These are phyloP conservation scores for Stenopsyche tienmushanensis DNA, from an alignment of 1,140 invertebrate species.

Conservation along the genomic window DNA sequence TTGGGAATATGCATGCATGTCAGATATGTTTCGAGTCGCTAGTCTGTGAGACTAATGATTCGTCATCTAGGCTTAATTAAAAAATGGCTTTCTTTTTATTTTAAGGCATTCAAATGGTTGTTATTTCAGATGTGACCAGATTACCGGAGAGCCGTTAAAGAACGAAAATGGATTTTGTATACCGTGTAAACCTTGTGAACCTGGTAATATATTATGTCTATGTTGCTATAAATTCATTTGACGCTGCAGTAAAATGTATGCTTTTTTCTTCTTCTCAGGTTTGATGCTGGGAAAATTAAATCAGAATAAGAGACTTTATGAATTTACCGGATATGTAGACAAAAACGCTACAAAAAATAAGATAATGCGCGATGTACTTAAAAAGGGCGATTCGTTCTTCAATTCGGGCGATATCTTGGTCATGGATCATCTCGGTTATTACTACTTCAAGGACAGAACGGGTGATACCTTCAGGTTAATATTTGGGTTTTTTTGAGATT, in stretches of 20 bases:
- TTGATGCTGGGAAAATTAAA: constrained; percentile 80
- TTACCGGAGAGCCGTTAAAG: constrained; percentile 77
- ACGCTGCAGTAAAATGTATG: neutral
- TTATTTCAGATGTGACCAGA: constrained; percentile 68
- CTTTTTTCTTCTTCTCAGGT: constrained; percentile 41
- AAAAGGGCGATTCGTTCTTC: constrained; percentile 85
- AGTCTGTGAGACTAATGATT: too few relatives aligned
- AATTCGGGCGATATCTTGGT: constrained; percentile 91
- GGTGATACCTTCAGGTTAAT: constrained; percentile 88
- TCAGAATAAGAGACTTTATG: constrained; percentile 64
- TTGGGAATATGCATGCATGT: too few relatives aligned
- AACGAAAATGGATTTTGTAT: constrained; percentile 76
- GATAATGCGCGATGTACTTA: constrained; percentile 82
- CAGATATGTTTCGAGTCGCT: too few relatives aligned
- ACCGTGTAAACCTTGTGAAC: constrained; percentile 71
- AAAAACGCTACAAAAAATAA: constrained; percentile 90
- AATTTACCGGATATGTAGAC: constrained; percentile 85
- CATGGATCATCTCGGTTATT: constrained; percentile 89
- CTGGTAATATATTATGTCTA: constrained; percentile 47
- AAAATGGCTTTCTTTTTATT: neutral
- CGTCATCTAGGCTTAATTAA: too few relatives aligned
- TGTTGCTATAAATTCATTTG: neutral
- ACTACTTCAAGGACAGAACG: constrained; percentile 93
- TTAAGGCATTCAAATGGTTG: too few relatives aligned
- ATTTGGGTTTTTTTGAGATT: neutral